A percentile compares a stretch with the other conserved stretches of the same genome.
phyloP scores from a whole-genome alignment of 2,888 invertebrate species.

The Andrena flavipes region DNA sequence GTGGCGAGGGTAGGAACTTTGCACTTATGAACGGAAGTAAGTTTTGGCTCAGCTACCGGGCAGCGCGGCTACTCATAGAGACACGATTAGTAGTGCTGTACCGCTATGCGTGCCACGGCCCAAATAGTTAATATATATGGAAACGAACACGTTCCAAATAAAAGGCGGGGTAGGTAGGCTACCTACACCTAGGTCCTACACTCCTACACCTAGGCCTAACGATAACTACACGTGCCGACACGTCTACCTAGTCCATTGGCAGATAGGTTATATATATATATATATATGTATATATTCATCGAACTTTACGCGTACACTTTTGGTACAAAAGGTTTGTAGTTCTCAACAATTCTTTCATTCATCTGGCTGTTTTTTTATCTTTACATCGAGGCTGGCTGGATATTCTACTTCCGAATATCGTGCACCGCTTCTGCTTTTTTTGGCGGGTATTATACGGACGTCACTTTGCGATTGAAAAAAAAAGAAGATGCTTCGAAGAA shows the following conservation, averaged over 20 bases:
- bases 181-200: conserved; percentile 82
- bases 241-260: conserved; percentile 74
- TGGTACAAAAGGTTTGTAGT: conserved; percentile 19
- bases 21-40: conserved; percentile 68
- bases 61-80: conserved; percentile 80
- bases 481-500: conserved; percentile 7
- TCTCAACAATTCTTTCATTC: conserved; percentile 12
- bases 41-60: conserved; percentile 78
- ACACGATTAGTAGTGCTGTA: conserved; percentile 83
- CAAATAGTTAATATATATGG: conserved; percentile 64
- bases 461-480: conserved; percentile 18
- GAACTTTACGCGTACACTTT: conserved; percentile 42
- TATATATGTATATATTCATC: conserved; percentile 48
- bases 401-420: conserved; percentile 25
- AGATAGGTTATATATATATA: conserved; percentile 57
- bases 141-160: conserved; percentile 74
- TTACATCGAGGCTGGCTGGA: conserved; percentile 37
- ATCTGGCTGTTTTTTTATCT: conserved; percentile 15
- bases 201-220: conserved; percentile 81
- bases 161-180: conserved; percentile 78
- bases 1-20: conserved; percentile 61
- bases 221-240: conserved; percentile 81
- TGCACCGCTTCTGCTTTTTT: conserved; percentile 46
- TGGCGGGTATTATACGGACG: conserved; percentile 19
- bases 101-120: conserved; percentile 82